Evolutionary conservation across 37 sponge, comb jelly and placozoan species (phyloP).

Genomic region (Tethya wilhelma): DNA sequence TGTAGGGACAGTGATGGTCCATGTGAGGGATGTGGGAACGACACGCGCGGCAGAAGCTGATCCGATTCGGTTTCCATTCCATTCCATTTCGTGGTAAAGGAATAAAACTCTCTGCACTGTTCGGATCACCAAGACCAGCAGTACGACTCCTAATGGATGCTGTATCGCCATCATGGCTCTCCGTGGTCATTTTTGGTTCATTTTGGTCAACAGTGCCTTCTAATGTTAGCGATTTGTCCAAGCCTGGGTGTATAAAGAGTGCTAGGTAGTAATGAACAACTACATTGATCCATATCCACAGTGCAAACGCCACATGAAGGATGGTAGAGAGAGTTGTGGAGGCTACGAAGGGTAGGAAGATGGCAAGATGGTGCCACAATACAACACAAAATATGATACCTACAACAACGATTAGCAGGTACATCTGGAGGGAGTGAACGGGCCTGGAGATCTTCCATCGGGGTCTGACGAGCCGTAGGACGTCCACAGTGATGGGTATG

Average conservation of each 20-base stretch:
- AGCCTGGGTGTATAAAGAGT: conserved; percentile 36
- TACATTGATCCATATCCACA: conserved; percentile 52
- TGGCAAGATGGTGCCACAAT: not conserved
- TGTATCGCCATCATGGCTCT: not conserved
- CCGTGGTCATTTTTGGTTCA: not conserved
- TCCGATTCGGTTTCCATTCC: conserved; percentile 21
- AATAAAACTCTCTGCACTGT: not conserved
- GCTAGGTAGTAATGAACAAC: conserved; percentile 26
- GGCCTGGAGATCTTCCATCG: conserved; percentile 32
- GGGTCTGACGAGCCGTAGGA: conserved; percentile 29
- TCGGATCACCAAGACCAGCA: not conserved
- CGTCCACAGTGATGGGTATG: conserved; percentile 41
- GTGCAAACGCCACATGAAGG: conserved; percentile 31
- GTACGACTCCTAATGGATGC: not conserved
- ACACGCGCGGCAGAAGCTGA: conserved; percentile 29
- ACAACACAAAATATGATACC: not conserved
- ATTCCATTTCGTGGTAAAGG: not conserved
- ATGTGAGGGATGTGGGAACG: conserved; percentile 10
- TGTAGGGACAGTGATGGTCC: conserved; percentile 72
- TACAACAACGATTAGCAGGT: conserved; percentile 12
- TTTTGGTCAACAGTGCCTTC: not conserved
- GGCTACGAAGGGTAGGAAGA: conserved; percentile 15
- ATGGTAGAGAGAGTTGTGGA: conserved; percentile 1
- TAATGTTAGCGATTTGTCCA: not conserved
- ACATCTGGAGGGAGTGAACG: not conserved